A percentile compares a stretch with the other conserved stretches of the same genome.
phyloP scores from a whole-genome alignment of 2,797 vertebrate genomes.

The Luscinia megarhynchos region DNA sequence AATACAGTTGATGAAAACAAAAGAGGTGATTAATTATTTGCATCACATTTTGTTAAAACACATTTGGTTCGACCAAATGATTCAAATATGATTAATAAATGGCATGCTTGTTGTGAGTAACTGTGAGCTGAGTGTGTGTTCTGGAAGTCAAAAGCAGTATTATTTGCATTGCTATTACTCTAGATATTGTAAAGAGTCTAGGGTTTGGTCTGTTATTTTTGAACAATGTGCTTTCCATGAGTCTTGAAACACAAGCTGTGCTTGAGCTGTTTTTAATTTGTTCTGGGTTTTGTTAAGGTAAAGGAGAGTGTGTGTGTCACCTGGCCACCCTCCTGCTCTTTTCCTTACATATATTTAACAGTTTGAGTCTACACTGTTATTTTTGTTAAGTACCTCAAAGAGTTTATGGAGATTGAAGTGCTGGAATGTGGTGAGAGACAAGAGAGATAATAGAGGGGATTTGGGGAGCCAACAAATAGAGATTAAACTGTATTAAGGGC shows the following conservation, averaged over 20 bases:
- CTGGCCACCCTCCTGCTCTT: background rate
- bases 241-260: background rate
- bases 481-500: constrained; percentile 64
- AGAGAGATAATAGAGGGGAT: constrained; percentile 1
- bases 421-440: background rate
- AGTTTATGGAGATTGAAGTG: background rate
- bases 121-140: background rate
- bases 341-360: background rate
- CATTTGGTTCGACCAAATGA: background rate
- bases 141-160: background rate
- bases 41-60: background rate
- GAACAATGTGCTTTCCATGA: background rate
- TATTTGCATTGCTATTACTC: background rate
- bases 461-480: background rate
- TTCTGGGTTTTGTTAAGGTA: background rate
- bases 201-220: background rate
- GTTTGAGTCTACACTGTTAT: background rate
- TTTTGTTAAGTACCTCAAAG: background rate
- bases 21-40: background rate
- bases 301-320: background rate
- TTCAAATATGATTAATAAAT: background rate
- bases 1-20: background rate
- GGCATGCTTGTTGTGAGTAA: background rate
- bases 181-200: background rate
- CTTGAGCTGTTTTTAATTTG: background rate